Percentiles rank a stretch among this genome's conserved stretches.
Evolutionary conservation across 2,113 vertebrate species (phyloP).

Genomic region (Rhizomys pruinosus): DNA sequence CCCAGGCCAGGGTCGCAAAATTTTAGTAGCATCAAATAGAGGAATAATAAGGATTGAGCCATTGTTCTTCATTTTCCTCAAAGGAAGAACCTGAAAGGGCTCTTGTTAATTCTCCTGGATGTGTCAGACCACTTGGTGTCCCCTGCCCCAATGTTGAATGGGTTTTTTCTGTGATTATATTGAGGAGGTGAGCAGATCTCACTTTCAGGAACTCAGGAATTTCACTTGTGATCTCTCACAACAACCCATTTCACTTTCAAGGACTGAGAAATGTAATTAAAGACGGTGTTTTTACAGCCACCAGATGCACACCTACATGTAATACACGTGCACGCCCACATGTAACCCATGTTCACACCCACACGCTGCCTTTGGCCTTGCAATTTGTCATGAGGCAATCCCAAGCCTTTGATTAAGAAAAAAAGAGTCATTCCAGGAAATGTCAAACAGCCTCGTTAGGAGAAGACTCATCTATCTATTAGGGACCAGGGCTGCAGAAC

Average conservation of each 20-base stretch:
- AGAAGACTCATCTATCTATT: conserved; percentile 44
- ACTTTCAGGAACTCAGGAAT: background rate
- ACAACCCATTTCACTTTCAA: background rate
- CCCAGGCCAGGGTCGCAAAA: background rate
- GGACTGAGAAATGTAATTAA: background rate
- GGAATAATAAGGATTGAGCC: background rate
- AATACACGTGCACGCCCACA: background rate
- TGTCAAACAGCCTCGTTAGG: background rate
- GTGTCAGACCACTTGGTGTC: background rate
- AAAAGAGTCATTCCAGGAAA: conserved; percentile 17
- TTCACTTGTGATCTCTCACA: background rate
- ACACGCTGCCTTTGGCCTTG: background rate
- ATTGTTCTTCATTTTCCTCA: background rate
- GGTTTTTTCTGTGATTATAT: background rate
- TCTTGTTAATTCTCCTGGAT: background rate
- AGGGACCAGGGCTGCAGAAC: background rate
- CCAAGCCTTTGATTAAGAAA: background rate
- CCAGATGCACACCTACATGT: too few relatives aligned
- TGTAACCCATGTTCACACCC: background rate
- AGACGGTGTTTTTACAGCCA: conserved; percentile 23
- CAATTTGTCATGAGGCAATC: background rate
- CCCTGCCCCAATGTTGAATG: background rate
- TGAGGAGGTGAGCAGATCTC: background rate
- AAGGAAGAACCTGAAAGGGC: background rate
- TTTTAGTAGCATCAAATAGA: background rate